These are phyloP conservation scores for Drosophila nr. fundita DNA, from an alignment of 2,888 invertebrate species.

Conservation along the genomic window DNA sequence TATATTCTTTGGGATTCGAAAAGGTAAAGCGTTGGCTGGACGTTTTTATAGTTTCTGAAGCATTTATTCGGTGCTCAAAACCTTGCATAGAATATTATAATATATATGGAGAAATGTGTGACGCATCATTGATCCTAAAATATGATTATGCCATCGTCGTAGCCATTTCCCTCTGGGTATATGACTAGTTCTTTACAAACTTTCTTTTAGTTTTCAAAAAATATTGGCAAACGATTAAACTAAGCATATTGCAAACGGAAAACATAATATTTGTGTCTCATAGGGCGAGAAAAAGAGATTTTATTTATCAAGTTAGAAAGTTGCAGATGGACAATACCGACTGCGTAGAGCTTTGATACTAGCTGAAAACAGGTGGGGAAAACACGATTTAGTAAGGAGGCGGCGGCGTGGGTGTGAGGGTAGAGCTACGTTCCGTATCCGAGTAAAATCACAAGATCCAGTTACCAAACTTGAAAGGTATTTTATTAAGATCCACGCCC, in stretches of 20 bases:
- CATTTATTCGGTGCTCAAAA: background rate
- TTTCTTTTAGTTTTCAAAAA: too few species aligned
- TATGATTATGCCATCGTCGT: background rate
- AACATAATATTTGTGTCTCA: background rate
- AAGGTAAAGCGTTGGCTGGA: background rate
- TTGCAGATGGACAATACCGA: background rate
- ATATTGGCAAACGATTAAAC: background rate
- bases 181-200: background rate
- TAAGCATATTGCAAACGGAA: background rate
- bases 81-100: background rate
- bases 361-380: background rate
- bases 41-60: background rate
- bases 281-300: background rate
- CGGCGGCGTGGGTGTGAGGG: background rate
- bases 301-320: background rate
- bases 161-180: background rate
- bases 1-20: background rate
- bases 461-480: background rate
- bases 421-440: background rate
- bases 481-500: background rate
- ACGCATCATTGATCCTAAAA: background rate
- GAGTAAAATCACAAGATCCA: background rate
- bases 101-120: background rate
- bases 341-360: background rate
- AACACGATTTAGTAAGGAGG: background rate